Percentiles rank a stretch among this genome's conserved stretches.
phyloP scores from a whole-genome alignment of 1,140 invertebrate genomes.

The Kradibia gibbosae region DNA sequence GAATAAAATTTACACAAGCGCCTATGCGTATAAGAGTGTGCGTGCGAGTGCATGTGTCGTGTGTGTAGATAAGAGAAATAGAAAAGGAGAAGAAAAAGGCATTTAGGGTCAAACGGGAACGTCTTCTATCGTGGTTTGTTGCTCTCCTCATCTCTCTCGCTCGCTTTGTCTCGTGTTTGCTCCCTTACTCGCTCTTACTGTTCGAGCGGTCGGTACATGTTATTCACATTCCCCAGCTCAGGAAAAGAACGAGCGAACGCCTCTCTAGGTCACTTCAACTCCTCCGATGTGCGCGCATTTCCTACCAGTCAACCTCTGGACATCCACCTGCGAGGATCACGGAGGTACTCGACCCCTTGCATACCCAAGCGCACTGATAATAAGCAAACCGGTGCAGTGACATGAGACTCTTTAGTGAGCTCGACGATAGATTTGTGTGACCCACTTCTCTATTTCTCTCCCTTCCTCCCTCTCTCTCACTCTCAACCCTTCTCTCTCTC shows the following conservation, averaged over 20 bases:
- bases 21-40: too few species aligned
- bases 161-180: not conserved
- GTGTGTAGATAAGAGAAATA: constrained; percentile 25
- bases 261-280: constrained; percentile 6
- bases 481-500: constrained; percentile 41
- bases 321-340: constrained; percentile 70
- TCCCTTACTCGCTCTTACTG: not conserved
- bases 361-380: constrained; percentile 18
- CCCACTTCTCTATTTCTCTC: constrained; percentile 52
- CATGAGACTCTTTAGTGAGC: constrained; percentile 57
- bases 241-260: not conserved
- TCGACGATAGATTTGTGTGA: constrained; percentile 60
- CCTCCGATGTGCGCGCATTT: constrained; percentile 41
- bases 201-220: constrained; percentile 43
- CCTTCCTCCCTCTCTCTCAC: too few species aligned
- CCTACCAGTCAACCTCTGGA: constrained; percentile 71
- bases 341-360: not conserved
- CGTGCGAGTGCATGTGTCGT: too few species aligned
- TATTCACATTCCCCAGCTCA: constrained; percentile 47
- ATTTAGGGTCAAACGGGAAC: constrained; percentile 41
- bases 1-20: too few species aligned
- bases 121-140: not conserved
- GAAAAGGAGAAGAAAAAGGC: constrained; percentile 34
- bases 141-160: constrained; percentile 4
- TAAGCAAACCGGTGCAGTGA: constrained; percentile 65